Base-by-base conservation (phyloP, 2,888 invertebrate species). In the Ommatoiulus sabulosus region DNA sequence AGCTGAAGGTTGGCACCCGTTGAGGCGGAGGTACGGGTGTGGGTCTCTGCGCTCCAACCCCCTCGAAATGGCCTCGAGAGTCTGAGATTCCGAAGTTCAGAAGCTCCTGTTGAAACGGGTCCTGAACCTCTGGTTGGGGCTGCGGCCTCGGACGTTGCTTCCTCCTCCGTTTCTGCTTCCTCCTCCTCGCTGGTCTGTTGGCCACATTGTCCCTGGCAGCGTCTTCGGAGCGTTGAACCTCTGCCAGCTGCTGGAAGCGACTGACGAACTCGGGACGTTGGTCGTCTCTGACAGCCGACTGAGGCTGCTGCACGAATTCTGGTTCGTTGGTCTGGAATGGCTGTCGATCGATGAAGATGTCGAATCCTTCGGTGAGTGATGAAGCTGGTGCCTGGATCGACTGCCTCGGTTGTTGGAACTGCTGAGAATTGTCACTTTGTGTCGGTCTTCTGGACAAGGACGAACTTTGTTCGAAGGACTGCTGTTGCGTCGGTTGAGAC, bases 91-190 rank as follows among this genome's bases (percentile, higher is more conserved):
- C 72, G 2, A 72, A 24, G 5, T 24, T 24, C 8, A 72, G 24
- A 24, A 72, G 24, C 20, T 72, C 72, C 24, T 72, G 72, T n/a
- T 20, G 24, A 3, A 72, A 72, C 8, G 72, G 72, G 24, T 72
- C 72, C 1, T 3, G 17, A n/a, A 63, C 7, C 6, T 63, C 63
- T 7, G 17, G 63, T n/a, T 63, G 63, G n/a, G 63, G 72, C 24
- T 72, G 72, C 10, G 72, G 72, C 72, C 85, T 85, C 12, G 85
- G 85, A 6, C 85, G 44, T 10, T 72, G 72, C 72, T 72, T 72
- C 85, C 85, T 85, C 7, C 85, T 15, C 10, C 85, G 44, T 10
- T 44, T 46, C n/a, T 44, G 85, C 46, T 85, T 85, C 17, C 85
- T 24, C 46, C 20, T 85, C 44, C 85, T 44, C 35, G 44, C 6